Base-by-base conservation (phyloP, 2,797 vertebrate genomes). In the Eospalax fontanierii region DNA sequence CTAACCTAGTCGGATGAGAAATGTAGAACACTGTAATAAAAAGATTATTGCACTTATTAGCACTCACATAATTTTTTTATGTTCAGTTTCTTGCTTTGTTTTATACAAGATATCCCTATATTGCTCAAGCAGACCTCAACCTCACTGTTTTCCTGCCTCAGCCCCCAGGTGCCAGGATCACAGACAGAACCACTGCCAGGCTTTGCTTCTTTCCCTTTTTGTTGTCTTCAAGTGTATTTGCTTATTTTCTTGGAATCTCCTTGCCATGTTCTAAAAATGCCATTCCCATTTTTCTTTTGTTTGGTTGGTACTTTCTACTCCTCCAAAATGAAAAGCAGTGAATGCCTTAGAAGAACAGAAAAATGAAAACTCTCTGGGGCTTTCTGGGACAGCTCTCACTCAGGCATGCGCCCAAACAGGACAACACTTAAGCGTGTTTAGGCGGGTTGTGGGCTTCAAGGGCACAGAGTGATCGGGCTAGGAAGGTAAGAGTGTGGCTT, bases 261-360 rank as follows among this genome's bases (percentile, higher is more conserved):
- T 54, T 54, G 14, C 33, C 73, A 50, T 70, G 59, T 33, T 66
- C 83, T 57, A 94, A 89, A 96, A 79, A 50, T 33, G 59, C 18
- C 24, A 78, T n/a, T 71, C 93, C 73, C 11, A 61, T 30, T 63
- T 81, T 94, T 74, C 54, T 83, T 80, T 74, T n/a, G 61, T 66
- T 87, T 88, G 63, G 30, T 59, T 46, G 26, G 26, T 28, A 57
- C 81, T 87, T 76, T 83, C 50, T 91, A 21, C 50, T 93, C 50
- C 94, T 68, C 85, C 43, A 26, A 85, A 78, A 93, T 57, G 54
- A 79, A 85, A 95, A 95, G 30, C 15, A 87, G 22, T 75, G 65
- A 93, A 90, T 70, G 40, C 30, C 54, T 75, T 70, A 95, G 66
- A 97, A 96, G 91, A 86, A 74, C 4, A 91, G 57, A 71, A 68